Percentiles rank a stretch among this genome's conserved stretches.
These are phyloP conservation scores for Drosophila mojavensis DNA, from an alignment of 1,140 invertebrate species.

Conservation along the genomic window DNA sequence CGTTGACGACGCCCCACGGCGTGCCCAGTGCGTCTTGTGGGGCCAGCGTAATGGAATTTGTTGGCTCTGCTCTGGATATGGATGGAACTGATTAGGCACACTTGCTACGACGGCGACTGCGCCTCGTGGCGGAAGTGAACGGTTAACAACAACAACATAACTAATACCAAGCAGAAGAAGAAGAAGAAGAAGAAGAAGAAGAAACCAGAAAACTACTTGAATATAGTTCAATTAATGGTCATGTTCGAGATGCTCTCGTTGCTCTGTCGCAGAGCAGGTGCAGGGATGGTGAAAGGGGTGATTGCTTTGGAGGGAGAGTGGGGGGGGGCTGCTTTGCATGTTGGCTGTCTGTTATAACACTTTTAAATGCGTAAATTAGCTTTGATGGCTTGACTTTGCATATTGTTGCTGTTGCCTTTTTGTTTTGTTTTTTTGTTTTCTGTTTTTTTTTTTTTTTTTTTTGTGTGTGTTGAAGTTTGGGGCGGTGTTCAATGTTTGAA, in stretches of 20 bases:
- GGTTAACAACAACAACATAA: constrained; percentile 40
- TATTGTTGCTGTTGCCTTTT: constrained; percentile 17
- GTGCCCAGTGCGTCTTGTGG: constrained; percentile 31
- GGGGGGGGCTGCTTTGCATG: constrained; percentile 20
- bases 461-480: constrained; percentile 36
- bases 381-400: constrained; percentile 30
- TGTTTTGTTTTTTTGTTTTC: too few species aligned
- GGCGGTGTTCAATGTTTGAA: constrained; percentile 61
- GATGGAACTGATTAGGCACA: constrained; percentile 53
- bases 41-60: constrained; percentile 23
- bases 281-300: too few species aligned
- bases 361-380: constrained; percentile 73
- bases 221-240: constrained; percentile 57
- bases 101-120: constrained; percentile 3
- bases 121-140: constrained; percentile 61
- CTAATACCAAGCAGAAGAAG: too few species aligned
- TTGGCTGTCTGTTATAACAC: constrained; percentile 61
- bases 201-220: constrained; percentile 14
- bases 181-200: too few species aligned
- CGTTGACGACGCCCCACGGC: constrained; percentile 44
- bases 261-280: constrained; percentile 19
- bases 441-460: not conserved
- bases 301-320: not conserved
- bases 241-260: constrained; percentile 33
- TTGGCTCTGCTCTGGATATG: constrained; percentile 26